Conservation (phyloP, 1,140 invertebrate genomes). For the Psilanteris sp. region DNA sequence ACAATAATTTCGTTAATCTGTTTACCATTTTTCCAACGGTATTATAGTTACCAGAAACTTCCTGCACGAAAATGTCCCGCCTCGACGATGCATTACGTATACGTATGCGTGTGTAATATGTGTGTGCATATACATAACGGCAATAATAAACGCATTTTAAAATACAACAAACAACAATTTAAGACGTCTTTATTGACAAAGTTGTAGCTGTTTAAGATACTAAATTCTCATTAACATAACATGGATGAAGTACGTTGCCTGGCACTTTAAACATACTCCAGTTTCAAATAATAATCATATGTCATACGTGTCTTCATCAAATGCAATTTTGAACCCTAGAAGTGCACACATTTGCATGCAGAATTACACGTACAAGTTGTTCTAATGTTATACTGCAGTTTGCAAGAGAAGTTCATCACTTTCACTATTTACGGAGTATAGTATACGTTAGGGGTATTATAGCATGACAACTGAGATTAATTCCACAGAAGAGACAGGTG, state of each 20-base stretch:
- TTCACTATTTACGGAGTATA: slow-evolving; percentile 41
- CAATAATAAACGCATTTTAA: no score
- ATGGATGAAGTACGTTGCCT: slow-evolving; percentile 21
- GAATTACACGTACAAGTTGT: slow-evolving; percentile 45
- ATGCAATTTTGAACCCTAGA: slow-evolving; percentile 44
- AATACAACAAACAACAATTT: no score
- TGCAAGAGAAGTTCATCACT: slow-evolving; percentile 40
- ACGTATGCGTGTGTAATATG: no score
- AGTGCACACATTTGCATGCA: slow-evolving; percentile 41
- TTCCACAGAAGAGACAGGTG: no score
- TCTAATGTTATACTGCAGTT: slow-evolving; percentile 45
- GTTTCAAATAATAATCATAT: slow-evolving; percentile 51
- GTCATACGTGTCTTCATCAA: slow-evolving; percentile 49
- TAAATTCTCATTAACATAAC: slow-evolving; percentile 44
- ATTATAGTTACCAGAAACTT: no score
- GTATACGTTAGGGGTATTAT: slow-evolving; percentile 28
- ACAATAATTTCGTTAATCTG: no score
- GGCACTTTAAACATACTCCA: slow-evolving; percentile 35
- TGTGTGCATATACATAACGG: no score
- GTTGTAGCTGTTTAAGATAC: slow-evolving; percentile 12
- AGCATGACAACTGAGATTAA: slow-evolving; percentile 31
- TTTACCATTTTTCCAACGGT: no score
- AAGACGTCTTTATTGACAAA: no score
- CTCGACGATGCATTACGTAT: no score
- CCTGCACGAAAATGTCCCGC: no score